Evolutionary conservation across 2,797 vertebrate species (phyloP), one percentile per base, ranked within the genome.

Genomic region (Sebastes hopkinsi): DNA sequence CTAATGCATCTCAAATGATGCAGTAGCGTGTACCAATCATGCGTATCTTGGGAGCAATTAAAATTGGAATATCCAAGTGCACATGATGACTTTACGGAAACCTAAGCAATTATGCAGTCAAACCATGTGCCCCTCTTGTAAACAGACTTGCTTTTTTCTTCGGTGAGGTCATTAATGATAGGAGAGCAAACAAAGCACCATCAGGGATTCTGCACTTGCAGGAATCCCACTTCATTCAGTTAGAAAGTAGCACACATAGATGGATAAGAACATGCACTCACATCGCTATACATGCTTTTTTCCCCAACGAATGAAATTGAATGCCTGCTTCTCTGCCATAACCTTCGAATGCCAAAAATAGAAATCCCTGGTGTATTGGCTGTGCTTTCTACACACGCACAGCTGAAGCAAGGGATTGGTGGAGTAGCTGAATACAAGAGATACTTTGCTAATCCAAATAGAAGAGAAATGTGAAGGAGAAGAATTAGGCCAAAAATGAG

Each of bases 301-400:
- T 54, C 11, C 14, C 8, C 58, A 78, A 68, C 12, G 9, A 72
- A 82, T 59, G 42, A 81, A 65, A 89, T 27, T 56, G 56, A 84
- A 74, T 22, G 55, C 55, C 32, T 82, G 64, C 50, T 42, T 85
- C 55, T 59, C 75, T 79, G 56, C 75, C 29, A 38, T 77, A 85
- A 83, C 84, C 80, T 86, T 79, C 61, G 6, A 77, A 77, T 58
- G 72, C 81, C 84, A 72, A 77, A 93, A 93, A 93, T 92, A 93
- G 89, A 81, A 36, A 79, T 81, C 76, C 77, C 70, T 27, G 72
- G 75, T 83, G 86, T 79, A 81, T 76, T 82, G 77, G 67, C 75
- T 88, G 65, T 69, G 59, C 79, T 76, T 55, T 72, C 42, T 67
- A 79, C 56, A 60, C 50, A 79, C 7, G 16, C 32, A 38, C 72